phyloP scores from a whole-genome alignment of 2,797 vertebrate genomes.

The Myotis vivesi region DNA sequence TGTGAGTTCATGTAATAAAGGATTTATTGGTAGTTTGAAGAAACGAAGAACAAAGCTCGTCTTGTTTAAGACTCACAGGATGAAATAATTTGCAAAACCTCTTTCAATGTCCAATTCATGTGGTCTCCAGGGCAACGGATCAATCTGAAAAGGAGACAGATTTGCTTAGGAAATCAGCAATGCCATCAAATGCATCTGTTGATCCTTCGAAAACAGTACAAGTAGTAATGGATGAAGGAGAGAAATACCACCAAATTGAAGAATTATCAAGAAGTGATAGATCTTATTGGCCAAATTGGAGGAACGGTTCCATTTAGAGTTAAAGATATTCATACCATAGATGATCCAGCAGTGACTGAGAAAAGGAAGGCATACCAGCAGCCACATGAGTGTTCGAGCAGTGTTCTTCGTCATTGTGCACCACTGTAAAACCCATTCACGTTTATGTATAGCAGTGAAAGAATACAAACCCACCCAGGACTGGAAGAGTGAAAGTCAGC shows the following conservation, averaged over 20 bases:
- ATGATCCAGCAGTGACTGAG: background rate
- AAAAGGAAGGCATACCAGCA: background rate
- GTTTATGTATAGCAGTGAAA: background rate
- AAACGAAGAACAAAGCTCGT: background rate
- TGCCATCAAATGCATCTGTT: background rate
- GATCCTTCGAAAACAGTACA: background rate
- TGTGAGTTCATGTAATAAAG: background rate
- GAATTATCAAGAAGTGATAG: background rate
- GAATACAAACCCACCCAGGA: background rate
- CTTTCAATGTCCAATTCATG: background rate
- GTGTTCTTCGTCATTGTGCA: background rate
- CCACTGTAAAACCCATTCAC: background rate
- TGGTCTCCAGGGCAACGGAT: background rate
- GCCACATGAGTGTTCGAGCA: background rate
- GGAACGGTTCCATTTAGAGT: background rate
- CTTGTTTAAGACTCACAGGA: background rate
- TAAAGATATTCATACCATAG: background rate
- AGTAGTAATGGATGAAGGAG: background rate
- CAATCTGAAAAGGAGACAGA: background rate
- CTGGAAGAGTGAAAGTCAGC: background rate
- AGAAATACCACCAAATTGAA: background rate
- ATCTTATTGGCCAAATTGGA: background rate
- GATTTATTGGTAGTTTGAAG: background rate
- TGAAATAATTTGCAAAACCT: slow-evolving; percentile 25
- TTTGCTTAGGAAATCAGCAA: background rate